These are phyloP conservation scores for Parapsyche elsis DNA, from an alignment of 1,140 invertebrate species.

Conservation along the genomic window DNA sequence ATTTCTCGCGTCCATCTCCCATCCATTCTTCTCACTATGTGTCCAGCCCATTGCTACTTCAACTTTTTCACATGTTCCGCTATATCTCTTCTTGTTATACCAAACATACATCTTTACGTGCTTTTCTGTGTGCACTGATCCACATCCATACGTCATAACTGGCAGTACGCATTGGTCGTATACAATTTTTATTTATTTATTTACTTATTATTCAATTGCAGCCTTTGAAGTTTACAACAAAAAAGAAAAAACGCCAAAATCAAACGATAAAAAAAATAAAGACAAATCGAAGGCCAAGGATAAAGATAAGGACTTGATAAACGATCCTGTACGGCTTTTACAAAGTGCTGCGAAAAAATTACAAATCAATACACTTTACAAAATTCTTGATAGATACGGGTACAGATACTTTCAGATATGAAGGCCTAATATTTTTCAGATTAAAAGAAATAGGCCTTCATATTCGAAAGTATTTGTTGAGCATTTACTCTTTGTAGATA, in stretches of 20 bases:
- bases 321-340: slow-evolving; percentile 68
- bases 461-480: too few species aligned
- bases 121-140: too few species aligned
- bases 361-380: slow-evolving; percentile 65
- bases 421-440: not conserved
- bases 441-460: too few species aligned
- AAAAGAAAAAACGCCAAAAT: slow-evolving; percentile 56
- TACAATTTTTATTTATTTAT: slow-evolving; percentile 18
- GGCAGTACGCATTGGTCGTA: too few species aligned
- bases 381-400: slow-evolving; percentile 66
- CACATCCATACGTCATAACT: too few species aligned
- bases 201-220: slow-evolving; percentile 13
- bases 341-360: slow-evolving; percentile 70
- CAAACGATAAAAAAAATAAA: slow-evolving; percentile 57
- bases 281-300: slow-evolving; percentile 3
- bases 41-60: too few species aligned
- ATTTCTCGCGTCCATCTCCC: too few species aligned
- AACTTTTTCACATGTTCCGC: too few species aligned
- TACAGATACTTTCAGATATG: slow-evolving; percentile 55
- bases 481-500: too few species aligned
- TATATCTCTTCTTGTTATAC: too few species aligned
- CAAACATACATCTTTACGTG: too few species aligned
- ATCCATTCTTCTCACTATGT: too few species aligned
- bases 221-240: slow-evolving; percentile 69
- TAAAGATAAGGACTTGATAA: slow-evolving; percentile 49